These are phyloP conservation scores for Ispidina lecontei DNA, from an alignment of 2,797 vertebrate genomes.

Conservation along the genomic window DNA sequence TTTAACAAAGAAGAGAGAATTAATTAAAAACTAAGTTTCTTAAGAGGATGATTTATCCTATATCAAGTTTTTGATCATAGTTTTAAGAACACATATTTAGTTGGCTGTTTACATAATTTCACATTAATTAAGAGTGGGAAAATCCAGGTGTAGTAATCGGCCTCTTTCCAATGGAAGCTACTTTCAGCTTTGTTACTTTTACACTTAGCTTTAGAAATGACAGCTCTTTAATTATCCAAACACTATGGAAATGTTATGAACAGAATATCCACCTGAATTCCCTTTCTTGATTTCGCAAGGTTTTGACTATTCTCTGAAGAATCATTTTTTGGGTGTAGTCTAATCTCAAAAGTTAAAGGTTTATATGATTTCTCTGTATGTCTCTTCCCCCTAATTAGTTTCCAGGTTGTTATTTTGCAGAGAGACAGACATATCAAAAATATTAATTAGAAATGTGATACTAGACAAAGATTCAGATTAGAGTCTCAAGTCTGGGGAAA, in stretches of 20 bases:
- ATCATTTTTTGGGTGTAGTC: neutral
- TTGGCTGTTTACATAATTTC: accelerated
- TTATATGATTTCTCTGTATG: neutral
- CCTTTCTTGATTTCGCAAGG: neutral
- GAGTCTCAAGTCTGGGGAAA: neutral
- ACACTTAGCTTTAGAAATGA: neutral
- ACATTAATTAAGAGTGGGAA: neutral
- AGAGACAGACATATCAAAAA: neutral
- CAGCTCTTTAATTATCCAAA: neutral
- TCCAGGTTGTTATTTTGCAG: neutral
- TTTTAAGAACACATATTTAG: neutral
- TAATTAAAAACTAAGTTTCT: neutral
- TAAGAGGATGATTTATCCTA: neutral
- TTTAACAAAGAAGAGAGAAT: neutral
- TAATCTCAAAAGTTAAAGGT: neutral
- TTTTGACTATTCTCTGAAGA: neutral
- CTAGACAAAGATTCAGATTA: neutral
- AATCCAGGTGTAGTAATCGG: neutral
- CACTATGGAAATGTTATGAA: neutral
- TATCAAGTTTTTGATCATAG: neutral
- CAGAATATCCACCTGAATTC: neutral
- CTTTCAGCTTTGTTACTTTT: neutral
- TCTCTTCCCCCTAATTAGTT: neutral
- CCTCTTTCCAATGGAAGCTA: accelerated
- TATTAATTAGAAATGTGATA: neutral